phyloP scores from a whole-genome alignment of 2,888 invertebrate genomes.

The Gandaritis pyraliata region DNA sequence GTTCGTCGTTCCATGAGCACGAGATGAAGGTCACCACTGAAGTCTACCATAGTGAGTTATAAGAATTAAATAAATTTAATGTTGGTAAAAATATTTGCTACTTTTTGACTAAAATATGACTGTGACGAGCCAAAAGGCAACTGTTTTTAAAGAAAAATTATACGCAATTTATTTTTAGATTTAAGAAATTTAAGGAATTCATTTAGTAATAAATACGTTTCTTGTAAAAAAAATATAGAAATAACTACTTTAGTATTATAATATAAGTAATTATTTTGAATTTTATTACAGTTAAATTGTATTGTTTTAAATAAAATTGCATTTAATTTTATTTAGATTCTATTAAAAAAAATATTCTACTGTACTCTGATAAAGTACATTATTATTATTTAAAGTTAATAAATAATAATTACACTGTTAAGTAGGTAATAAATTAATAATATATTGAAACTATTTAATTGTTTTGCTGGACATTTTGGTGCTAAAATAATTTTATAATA shows the following conservation, averaged over 20 bases:
- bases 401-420: neutral
- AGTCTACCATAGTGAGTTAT: constrained; percentile 92
- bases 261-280: too few species aligned
- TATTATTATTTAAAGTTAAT: neutral
- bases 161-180: neutral
- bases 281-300: too few species aligned
- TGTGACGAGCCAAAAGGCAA: neutral
- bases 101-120: neutral
- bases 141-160: constrained; percentile 2
- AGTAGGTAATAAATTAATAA: constrained; percentile 12
- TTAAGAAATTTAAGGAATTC: too few species aligned
- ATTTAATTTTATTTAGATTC: too few species aligned
- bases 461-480: constrained; percentile 25
- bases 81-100: constrained; percentile 41
- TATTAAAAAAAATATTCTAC: too few species aligned
- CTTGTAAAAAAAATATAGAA: too few species aligned
- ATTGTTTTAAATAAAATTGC: too few species aligned
- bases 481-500: constrained; percentile 13
- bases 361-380: too few species aligned
- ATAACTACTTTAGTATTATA: too few species aligned
- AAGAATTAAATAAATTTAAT: constrained; percentile 49
- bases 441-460: constrained; percentile 20
- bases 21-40: constrained; percentile 93
- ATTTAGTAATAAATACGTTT: too few species aligned
- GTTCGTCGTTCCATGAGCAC: constrained; percentile 91